phyloP scores from a whole-genome alignment of 2,797 vertebrate genomes.

The Leptodactylus fallax region DNA sequence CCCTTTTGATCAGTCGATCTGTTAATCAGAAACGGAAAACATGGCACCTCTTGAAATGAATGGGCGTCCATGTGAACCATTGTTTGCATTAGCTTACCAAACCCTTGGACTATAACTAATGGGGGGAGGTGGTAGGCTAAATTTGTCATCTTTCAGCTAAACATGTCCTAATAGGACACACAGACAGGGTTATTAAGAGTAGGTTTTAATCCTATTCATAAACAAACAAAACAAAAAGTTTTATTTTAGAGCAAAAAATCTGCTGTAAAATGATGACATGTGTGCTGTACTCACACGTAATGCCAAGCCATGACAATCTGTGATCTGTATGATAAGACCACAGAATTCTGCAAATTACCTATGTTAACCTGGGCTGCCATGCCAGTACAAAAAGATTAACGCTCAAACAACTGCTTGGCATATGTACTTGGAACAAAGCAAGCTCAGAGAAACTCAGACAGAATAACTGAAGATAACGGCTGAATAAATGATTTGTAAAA shows the following conservation, averaged over 20 bases:
- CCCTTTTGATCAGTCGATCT: no score
- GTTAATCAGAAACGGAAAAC: no score
- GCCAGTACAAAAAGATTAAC: conserved; percentile 10
- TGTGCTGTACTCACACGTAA: neutral
- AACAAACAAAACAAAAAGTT: neutral
- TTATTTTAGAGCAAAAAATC: neutral
- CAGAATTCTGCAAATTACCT: neutral
- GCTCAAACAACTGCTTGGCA: conserved; percentile 34
- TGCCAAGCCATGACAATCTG: neutral
- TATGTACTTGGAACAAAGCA: conserved; percentile 1
- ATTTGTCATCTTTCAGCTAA: neutral
- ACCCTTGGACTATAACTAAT: neutral
- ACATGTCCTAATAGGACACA: neutral
- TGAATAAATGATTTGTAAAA: conserved; percentile 9
- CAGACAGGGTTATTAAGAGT: neutral
- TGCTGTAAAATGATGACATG: neutral
- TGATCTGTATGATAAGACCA: neutral
- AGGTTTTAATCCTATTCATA: neutral
- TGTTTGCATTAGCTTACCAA: neutral
- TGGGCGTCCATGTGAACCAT: no score
- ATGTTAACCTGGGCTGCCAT: neutral
- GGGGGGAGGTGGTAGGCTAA: no score
- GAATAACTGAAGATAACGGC: conserved; percentile 30
- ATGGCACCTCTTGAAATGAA: no score
- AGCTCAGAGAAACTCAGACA: conserved; percentile 14